Evolutionary conservation across 2,797 vertebrate species (phyloP).

Genomic region (Bradypodion pumilum): DNA sequence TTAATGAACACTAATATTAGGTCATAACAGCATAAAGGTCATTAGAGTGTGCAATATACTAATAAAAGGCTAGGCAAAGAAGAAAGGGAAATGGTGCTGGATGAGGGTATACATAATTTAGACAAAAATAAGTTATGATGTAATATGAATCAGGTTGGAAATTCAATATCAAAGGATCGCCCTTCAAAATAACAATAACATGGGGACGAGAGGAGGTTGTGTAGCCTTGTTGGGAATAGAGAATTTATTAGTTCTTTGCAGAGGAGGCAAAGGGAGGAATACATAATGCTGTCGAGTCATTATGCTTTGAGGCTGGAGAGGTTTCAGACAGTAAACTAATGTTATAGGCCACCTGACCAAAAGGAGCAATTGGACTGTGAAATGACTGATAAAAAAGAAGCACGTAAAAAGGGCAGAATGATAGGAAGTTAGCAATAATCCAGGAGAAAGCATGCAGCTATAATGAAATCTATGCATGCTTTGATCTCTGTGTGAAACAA

Average conservation of each 20-base stretch:
- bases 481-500: slow-evolving; percentile 26
- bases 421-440: slow-evolving; percentile 43
- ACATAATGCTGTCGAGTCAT: slow-evolving; percentile 43
- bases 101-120: slow-evolving; percentile 10
- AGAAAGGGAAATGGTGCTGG: slow-evolving; percentile 33
- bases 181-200: slow-evolving; percentile 38
- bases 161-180: slow-evolving; percentile 49
- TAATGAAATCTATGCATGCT: slow-evolving; percentile 24
- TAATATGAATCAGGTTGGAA: slow-evolving; percentile 36
- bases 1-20: slow-evolving; percentile 48
- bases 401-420: slow-evolving; percentile 28
- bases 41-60: slow-evolving; percentile 42
- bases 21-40: slow-evolving; percentile 45
- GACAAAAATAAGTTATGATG: slow-evolving; percentile 44
- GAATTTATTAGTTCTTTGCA: slow-evolving; percentile 53
- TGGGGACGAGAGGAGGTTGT: slow-evolving; percentile 38
- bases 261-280: slow-evolving; percentile 46
- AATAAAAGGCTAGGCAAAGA: slow-evolving; percentile 42
- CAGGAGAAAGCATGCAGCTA: slow-evolving; percentile 12
- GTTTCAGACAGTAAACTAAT: slow-evolving; percentile 65
- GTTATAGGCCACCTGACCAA: slow-evolving; percentile 65
- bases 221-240: slow-evolving; percentile 50
- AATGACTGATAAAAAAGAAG: slow-evolving; percentile 60
- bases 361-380: slow-evolving; percentile 63
- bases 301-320: slow-evolving; percentile 55